phyloP scores from a whole-genome alignment of 2,797 vertebrate genomes.

The Lepilemur septentrionalis region DNA sequence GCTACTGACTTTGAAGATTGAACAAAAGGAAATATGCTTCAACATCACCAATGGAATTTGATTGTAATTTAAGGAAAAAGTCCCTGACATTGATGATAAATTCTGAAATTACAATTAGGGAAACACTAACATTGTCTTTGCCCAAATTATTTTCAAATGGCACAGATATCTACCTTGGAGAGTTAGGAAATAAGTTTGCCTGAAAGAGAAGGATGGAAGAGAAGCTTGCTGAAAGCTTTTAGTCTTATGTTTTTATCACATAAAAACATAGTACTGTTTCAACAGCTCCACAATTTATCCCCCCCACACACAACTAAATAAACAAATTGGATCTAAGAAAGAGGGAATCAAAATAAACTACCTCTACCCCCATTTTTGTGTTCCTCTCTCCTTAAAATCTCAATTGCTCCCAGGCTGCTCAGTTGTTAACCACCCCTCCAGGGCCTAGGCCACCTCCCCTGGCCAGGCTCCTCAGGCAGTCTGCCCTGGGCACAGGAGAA shows the following conservation, averaged over 20 bases:
- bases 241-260: not conserved
- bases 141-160: not conserved
- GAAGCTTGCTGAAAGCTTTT: not conserved
- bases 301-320: not conserved
- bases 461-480: not conserved
- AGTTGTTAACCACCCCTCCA: fast-evolving
- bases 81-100: not conserved
- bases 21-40: not conserved
- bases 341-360: not conserved
- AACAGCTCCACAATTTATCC: not conserved
- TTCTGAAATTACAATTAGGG: not conserved
- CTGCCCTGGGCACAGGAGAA: not conserved
- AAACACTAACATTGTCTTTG: not conserved
- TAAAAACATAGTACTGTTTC: not conserved
- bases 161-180: not conserved
- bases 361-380: not conserved
- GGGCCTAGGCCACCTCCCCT: not conserved
- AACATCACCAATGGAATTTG: not conserved
- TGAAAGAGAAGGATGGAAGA: not conserved
- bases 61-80: not conserved
- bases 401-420: not conserved
- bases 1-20: not conserved
- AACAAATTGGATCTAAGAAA: not conserved
- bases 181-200: not conserved
- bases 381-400: not conserved